A percentile compares a stretch with the other conserved stretches of the same genome.
These are phyloP conservation scores for Tribolium freemani DNA, from an alignment of 2,888 invertebrate genomes.

Conservation along the genomic window DNA sequence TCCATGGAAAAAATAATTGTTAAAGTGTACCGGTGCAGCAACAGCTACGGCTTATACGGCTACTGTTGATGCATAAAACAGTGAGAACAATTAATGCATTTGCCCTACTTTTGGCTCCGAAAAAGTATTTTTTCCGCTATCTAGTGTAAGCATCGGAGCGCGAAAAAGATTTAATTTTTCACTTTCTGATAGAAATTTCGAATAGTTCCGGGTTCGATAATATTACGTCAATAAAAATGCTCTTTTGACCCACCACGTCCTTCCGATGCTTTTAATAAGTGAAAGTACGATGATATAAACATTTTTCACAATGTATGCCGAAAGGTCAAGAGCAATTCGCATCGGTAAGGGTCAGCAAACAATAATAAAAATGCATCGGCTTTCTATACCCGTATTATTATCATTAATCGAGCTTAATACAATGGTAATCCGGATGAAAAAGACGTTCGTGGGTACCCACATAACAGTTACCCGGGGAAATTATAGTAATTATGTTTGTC, in stretches of 20 bases:
- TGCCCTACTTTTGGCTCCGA: not conserved
- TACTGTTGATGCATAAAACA: too few species aligned
- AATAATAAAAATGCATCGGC: not conserved
- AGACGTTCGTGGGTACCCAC: conserved; percentile 9
- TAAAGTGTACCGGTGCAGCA: not conserved
- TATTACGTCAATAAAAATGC: not conserved
- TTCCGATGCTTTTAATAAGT: not conserved
- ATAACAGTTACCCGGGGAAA: conserved; percentile 1
- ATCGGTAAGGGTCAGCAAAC: not conserved
- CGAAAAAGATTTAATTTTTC: not conserved
- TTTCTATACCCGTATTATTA: conserved; percentile 7
- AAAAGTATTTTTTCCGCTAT: not conserved
- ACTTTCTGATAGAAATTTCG: not conserved
- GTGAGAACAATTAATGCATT: not conserved
- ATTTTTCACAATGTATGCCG: not conserved
- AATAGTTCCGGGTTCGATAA: not conserved
- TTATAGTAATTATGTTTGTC: conserved; percentile 12
- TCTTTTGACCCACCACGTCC: not conserved
- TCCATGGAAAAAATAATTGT: not conserved
- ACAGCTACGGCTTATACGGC: not conserved
- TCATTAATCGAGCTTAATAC: conserved; percentile 12
- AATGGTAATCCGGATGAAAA: conserved; percentile 5
- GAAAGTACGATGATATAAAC: not conserved
- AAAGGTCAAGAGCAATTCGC: not conserved
- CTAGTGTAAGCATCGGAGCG: not conserved